These are phyloP conservation scores for Lytechinus variegatus DNA, from an alignment of 35 echinoderm and acorn worm species.

Conservation along the genomic window DNA sequence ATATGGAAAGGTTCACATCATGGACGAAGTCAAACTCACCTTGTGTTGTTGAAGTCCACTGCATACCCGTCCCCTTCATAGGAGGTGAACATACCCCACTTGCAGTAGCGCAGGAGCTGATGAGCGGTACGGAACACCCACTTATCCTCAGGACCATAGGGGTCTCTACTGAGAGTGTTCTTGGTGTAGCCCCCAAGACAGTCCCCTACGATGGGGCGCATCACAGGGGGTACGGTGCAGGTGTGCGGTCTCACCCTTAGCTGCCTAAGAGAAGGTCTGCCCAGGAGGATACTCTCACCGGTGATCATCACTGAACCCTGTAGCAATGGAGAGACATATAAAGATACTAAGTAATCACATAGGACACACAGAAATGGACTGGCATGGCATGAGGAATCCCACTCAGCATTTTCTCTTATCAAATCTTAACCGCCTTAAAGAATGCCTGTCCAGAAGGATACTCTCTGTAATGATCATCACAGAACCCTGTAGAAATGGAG, in stretches of 20 bases:
- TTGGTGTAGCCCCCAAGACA: slow-evolving; percentile 58
- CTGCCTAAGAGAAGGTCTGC: slow-evolving; percentile 72
- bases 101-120: slow-evolving; percentile 65
- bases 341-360: no score
- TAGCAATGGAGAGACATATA: neutral
- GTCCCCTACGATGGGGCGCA: slow-evolving; percentile 48
- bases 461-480: slow-evolving; percentile 61
- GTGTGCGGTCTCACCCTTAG: slow-evolving; percentile 57
- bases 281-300: slow-evolving; percentile 73
- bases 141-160: slow-evolving; percentile 61
- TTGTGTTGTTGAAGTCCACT: slow-evolving; percentile 77
- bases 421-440: slow-evolving; percentile 62
- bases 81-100: slow-evolving; percentile 77
- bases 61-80: slow-evolving; percentile 89
- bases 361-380: no score
- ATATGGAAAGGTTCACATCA: no score
- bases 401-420: no score
- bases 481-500: slow-evolving; percentile 48
- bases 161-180: slow-evolving; percentile 12
- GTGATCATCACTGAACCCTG: slow-evolving; percentile 61
- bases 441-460: slow-evolving; percentile 69
- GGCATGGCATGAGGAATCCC: no score
- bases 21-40: slow-evolving; percentile 44
- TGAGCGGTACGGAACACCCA: slow-evolving; percentile 63
- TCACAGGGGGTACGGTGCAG: slow-evolving; percentile 57